Evolutionary conservation across 2,888 invertebrate genomes (phyloP), one percentile per base, ranked within the genome.

Genomic region (Tenthredo mesomela): DNA sequence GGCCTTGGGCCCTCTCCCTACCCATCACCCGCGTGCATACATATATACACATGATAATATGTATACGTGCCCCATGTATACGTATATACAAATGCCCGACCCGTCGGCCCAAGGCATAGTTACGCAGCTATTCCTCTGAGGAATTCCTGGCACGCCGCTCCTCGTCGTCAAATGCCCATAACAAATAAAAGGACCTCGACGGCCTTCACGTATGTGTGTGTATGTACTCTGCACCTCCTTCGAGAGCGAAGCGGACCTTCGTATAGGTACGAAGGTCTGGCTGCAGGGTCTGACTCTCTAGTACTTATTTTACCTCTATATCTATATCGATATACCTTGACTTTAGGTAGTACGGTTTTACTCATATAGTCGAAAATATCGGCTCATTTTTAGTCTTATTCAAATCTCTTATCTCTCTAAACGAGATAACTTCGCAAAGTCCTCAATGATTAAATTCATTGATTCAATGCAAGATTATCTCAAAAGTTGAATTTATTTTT

Each of bases 101-200:
- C 33, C 33, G 33, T 43, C 84, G 83, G 85, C 84, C 86, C 65
- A 85, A 84, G 85, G 87, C 87, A 86, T 86, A 87, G 87, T 86
- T 86, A 87, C 87, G 86, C 85, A 89, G 90, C 90, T 90, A 90
- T 91, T 90, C 88, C 89, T 90, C 88, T 89, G 88, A 89, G 92
- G 92, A 92, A 93, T 92, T 92, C 89, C 88, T 89, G 91, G 92
- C 91, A 92, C 91, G 91, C 91, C 91, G 91, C 67, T 82, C 33
- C 82, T 43, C 67, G 65, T 92, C 92, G 91, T 93, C 92, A 91
- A 92, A 92, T 91, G 90, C 89, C 89, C 90, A 50, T 47, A 89
- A 90, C 89, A 91, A 92, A 92, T 91, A 92, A 92, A 92, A 92
- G 91, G 91, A 90, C 89, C 89, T 88, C 88, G 89, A 85, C 89